Conservation (phyloP, 2,797 vertebrate species). For the Danio aesculapii region DNA sequence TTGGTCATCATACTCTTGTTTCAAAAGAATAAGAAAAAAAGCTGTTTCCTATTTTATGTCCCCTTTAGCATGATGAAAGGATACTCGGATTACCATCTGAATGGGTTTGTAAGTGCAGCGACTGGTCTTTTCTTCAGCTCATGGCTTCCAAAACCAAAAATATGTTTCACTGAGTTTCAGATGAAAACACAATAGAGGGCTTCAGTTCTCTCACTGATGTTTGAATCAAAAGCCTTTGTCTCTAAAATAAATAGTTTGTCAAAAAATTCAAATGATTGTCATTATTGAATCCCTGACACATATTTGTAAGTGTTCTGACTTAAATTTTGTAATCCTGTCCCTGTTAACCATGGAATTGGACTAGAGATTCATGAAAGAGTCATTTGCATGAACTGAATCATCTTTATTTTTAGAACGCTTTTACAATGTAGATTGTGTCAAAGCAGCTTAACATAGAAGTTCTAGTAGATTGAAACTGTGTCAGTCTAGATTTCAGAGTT, state of each 20-base stretch:
- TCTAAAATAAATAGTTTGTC: neutral
- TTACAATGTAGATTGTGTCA: too few species aligned
- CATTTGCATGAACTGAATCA: neutral
- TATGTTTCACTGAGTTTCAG: conserved; percentile 3
- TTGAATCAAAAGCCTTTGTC: conserved; percentile 12
- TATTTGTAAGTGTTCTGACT: too few species aligned
- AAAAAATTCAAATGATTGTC: neutral
- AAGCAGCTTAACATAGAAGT: too few species aligned
- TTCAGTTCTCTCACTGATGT: conserved; percentile 5
- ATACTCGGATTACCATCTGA: neutral
- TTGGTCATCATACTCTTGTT: neutral
- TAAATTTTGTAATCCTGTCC: too few species aligned
- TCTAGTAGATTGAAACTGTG: too few species aligned
- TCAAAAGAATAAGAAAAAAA: neutral
- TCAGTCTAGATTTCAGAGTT: too few species aligned
- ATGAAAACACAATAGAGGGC: conserved; percentile 7
- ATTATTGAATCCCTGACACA: neutral
- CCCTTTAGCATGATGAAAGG: neutral
- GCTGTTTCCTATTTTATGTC: conserved; percentile 4
- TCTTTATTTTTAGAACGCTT: too few species aligned
- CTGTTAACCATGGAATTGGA: neutral
- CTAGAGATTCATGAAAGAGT: neutral
- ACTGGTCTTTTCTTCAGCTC: conserved; percentile 8
- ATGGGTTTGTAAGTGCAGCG: neutral
- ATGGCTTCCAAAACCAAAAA: conserved; percentile 25